Evolutionary conservation across 2,888 invertebrate genomes (phyloP).

Genomic region (Candidula unifasciata): DNA sequence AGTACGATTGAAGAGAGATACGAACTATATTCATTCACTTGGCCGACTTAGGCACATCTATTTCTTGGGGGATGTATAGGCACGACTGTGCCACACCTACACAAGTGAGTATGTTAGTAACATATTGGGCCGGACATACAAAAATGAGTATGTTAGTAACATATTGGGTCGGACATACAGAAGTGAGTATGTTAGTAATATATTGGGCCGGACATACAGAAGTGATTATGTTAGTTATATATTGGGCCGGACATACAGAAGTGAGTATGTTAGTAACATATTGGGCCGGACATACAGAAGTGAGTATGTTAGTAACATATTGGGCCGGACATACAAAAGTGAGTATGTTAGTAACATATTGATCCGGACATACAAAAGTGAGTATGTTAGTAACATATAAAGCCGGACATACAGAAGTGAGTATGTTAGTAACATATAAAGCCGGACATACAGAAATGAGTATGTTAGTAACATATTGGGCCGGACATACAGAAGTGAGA

Average conservation of each 20-base stretch:
- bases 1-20: too few relatives aligned
- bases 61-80: too few relatives aligned
- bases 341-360: conserved; percentile 82
- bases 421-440: conserved; percentile 83
- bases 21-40: too few relatives aligned
- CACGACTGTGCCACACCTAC: background rate
- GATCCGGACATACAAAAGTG: conserved; percentile 82
- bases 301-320: conserved; percentile 40
- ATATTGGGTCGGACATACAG: background rate
- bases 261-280: conserved; percentile 81
- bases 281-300: conserved; percentile 83
- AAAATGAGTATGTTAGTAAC: conserved; percentile 53
- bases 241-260: background rate
- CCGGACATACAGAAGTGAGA: background rate
- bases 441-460: conserved; percentile 81
- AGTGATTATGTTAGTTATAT: conserved; percentile 52
- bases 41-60: too few relatives aligned
- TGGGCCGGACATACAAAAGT: background rate
- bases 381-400: background rate
- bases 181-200: conserved; percentile 79
- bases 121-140: conserved; percentile 85
- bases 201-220: conserved; percentile 84
- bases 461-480: background rate
- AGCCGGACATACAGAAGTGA: background rate
- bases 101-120: conserved; percentile 77